phyloP scores from a whole-genome alignment of 2,888 invertebrate genomes.

The Lamellibrachia satsuma region DNA sequence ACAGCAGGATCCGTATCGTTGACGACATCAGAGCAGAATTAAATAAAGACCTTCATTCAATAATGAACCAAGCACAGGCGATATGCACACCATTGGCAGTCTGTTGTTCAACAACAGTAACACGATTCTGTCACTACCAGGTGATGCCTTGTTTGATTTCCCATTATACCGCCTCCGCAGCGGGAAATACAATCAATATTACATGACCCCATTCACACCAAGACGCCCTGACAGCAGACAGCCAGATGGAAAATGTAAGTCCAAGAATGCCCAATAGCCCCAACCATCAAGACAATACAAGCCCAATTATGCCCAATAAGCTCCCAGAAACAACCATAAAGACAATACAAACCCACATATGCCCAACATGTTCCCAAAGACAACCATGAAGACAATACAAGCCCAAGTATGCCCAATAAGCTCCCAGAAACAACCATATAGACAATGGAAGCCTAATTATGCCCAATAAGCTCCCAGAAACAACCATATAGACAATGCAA shows the following conservation, averaged over 20 bases:
- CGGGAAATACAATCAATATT: not conserved
- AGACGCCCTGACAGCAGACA: not conserved
- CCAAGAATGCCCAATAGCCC: not conserved
- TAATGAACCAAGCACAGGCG: not conserved
- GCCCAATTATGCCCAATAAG: not conserved
- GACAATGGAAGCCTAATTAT: not conserved
- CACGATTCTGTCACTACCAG: not conserved
- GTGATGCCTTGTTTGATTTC: not conserved
- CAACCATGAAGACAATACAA: not conserved
- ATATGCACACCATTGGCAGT: not conserved
- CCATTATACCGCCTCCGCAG: not conserved
- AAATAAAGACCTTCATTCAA: not conserved
- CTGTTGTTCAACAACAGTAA: not conserved
- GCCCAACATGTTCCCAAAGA: not conserved
- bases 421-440: not conserved
- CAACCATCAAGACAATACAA: not conserved
- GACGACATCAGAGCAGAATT: not conserved
- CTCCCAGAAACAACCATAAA: not conserved
- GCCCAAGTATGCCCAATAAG: not conserved
- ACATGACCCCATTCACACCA: not conserved
- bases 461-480: not conserved
- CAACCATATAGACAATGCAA: not conserved
- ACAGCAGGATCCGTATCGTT: not conserved
- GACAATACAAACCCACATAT: not conserved
- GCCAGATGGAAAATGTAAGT: not conserved